Base-by-base conservation (phyloP, 2,113 vertebrate genomes). In the Phrynosoma blainvillii region DNA sequence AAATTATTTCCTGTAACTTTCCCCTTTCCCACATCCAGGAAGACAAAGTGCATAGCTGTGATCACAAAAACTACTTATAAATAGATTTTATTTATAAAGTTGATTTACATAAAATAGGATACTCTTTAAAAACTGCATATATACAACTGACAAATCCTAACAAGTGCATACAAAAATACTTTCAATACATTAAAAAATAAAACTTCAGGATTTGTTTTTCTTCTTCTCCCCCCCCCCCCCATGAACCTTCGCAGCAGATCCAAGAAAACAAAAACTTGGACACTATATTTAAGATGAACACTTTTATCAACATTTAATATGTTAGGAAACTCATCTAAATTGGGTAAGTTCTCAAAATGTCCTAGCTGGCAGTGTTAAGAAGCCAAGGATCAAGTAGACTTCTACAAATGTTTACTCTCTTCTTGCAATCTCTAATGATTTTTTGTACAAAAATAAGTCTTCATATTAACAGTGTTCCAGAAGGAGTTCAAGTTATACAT, bases 71-170 rank as follows among this genome's bases (percentile, higher is more conserved):
- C 16, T 77, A 87, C 92, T 97, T 98, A 98, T 98, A 98, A 98
- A 98, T 98, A 98, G 96, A 97, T 93, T 98, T 98, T 98, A 98
- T 98, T 98, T 97, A 97, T 98, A 97, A 97, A 98, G 97, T 93
- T 94, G 91, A 96, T 98, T 98, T 97, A 97, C 97, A 98, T 97
- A 98, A 98, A 98, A 98, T 98, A 98, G 95, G 90, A 92, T 95
- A 95, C 91, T 96, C 96, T 97, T 97, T 98, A 97, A 95, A 97
- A 98, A 98, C 97, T 92, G 94, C 92, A 88, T 98, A 98, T 98
- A 90, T 98, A 76, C 97, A 98, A 90, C 65, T 96, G 91, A 89
- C 89, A 96, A 96, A 96, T 95, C 95, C 96, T 96, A 95, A 74
- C 93, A 98, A 98, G 98, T 98, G 98, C 98, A 95, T 95, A 95